phyloP scores from a whole-genome alignment of 2,113 vertebrate genomes.

The Urocitellus parryii region DNA sequence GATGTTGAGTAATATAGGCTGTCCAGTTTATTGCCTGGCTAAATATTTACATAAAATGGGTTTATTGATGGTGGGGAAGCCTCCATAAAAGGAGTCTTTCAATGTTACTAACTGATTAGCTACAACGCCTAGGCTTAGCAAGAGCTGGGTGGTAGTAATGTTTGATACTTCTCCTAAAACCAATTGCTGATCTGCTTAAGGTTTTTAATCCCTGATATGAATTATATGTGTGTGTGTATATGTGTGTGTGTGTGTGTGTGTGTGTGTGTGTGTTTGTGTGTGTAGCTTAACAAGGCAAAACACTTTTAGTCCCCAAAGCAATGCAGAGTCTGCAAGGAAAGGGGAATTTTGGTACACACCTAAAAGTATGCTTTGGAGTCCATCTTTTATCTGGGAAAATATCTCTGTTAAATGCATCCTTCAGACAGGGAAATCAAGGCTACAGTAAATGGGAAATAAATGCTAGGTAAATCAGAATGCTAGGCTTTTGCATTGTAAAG shows the following conservation, averaged over 20 bases:
- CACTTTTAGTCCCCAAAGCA: constrained; percentile 25
- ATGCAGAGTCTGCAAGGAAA: background rate
- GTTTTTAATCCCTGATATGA: constrained; percentile 52
- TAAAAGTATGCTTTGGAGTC: background rate
- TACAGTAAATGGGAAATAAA: background rate
- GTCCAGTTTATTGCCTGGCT: constrained; percentile 82
- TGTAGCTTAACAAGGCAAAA: background rate
- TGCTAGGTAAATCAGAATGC: background rate
- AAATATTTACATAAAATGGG: constrained; percentile 84
- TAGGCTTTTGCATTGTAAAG: background rate
- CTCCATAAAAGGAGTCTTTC: constrained; percentile 70
- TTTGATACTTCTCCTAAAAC: constrained; percentile 52
- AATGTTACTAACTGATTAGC: constrained; percentile 74
- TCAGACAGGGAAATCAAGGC: background rate
- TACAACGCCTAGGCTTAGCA: constrained; percentile 50
- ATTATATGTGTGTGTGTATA: background rate
- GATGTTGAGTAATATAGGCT: constrained; percentile 83
- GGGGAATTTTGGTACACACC: background rate
- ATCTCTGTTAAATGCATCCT: background rate
- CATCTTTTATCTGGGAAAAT: background rate
- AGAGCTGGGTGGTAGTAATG: constrained; percentile 51
- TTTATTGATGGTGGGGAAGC: constrained; percentile 75
- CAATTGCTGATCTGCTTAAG: constrained; percentile 1
- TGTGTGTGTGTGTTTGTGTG: background rate
- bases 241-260: background rate